A percentile compares a stretch with the other conserved stretches of the same genome.
phyloP scores from a whole-genome alignment of 2,797 vertebrate genomes.

The Sparidentex hasta region DNA sequence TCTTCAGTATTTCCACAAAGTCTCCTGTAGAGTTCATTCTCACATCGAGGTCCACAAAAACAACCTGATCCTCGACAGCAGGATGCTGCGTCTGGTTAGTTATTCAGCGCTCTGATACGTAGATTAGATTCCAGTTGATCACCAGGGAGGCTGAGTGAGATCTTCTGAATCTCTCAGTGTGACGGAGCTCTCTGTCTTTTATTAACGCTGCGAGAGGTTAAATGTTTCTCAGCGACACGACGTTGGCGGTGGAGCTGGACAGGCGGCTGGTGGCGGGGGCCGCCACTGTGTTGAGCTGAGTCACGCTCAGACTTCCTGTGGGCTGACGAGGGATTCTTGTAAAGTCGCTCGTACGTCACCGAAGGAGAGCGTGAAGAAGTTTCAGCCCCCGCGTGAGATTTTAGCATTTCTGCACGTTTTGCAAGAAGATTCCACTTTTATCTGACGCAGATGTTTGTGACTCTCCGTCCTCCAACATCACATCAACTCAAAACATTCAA shows the following conservation, averaged over 20 bases:
- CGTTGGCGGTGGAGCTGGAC: conserved; percentile 17
- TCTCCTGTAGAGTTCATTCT: too few relatives aligned
- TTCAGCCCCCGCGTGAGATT: neutral
- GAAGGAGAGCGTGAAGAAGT: conserved; percentile 22
- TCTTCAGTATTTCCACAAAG: too few relatives aligned
- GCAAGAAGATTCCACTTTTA: too few relatives aligned
- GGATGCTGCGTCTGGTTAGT: too few relatives aligned
- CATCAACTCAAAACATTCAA: too few relatives aligned
- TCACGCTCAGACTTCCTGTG: conserved; percentile 36
- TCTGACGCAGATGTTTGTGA: too few relatives aligned
- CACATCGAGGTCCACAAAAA: too few relatives aligned
- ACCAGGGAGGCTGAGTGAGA: neutral
- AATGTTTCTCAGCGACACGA: conserved; percentile 35
- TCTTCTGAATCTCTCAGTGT: neutral
- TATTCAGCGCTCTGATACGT: too few relatives aligned
- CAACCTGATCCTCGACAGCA: too few relatives aligned
- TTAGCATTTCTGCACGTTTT: neutral
- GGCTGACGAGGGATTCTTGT: conserved; percentile 36
- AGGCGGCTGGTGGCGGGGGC: conserved; percentile 7
- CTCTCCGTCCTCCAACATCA: too few relatives aligned
- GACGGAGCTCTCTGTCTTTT: conserved; percentile 7
- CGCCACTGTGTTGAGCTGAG: conserved; percentile 50
- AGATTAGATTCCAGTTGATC: too few relatives aligned
- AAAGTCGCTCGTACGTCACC: conserved; percentile 52
- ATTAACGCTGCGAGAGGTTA: conserved; percentile 36